These are phyloP conservation scores for Leucophenga montana DNA, from an alignment of 2,888 invertebrate genomes.

Conservation along the genomic window DNA sequence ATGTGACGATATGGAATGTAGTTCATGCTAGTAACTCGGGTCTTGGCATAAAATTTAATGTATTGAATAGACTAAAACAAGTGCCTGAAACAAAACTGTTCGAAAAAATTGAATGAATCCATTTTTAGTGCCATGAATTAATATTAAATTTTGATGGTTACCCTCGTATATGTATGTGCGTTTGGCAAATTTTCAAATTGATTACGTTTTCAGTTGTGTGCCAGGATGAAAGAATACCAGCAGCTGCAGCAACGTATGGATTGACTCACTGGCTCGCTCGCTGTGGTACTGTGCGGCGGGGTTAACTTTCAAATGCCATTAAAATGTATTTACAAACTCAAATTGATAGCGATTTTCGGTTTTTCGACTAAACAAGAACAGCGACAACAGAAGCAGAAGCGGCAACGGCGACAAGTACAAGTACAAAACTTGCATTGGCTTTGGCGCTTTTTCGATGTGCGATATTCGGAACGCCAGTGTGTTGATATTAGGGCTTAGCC, in stretches of 20 bases:
- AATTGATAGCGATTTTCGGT: slow-evolving; percentile 62
- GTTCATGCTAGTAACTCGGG: too few species aligned
- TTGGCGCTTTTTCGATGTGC: background rate
- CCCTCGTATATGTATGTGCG: too few species aligned
- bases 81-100: too few species aligned
- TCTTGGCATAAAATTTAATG: too few species aligned
- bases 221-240: background rate
- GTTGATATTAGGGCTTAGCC: slow-evolving; percentile 12
- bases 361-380: slow-evolving; percentile 29
- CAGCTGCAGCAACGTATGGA: too few species aligned
- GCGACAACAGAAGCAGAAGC: slow-evolving; percentile 28
- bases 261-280: background rate
- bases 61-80: too few species aligned
- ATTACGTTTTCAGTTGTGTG: slow-evolving; percentile 45
- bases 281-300: slow-evolving; percentile 24
- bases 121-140: too few species aligned
- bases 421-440: slow-evolving; percentile 19
- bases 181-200: slow-evolving; percentile 59
- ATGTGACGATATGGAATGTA: too few species aligned
- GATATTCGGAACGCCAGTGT: background rate
- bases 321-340: slow-evolving; percentile 68
- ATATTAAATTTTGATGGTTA: too few species aligned
- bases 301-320: slow-evolving; percentile 64
- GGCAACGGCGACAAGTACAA: slow-evolving; percentile 27
- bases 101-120: too few species aligned